Conservation (phyloP, 1,140 invertebrate species). For the Doryteuthis pealeii region DNA sequence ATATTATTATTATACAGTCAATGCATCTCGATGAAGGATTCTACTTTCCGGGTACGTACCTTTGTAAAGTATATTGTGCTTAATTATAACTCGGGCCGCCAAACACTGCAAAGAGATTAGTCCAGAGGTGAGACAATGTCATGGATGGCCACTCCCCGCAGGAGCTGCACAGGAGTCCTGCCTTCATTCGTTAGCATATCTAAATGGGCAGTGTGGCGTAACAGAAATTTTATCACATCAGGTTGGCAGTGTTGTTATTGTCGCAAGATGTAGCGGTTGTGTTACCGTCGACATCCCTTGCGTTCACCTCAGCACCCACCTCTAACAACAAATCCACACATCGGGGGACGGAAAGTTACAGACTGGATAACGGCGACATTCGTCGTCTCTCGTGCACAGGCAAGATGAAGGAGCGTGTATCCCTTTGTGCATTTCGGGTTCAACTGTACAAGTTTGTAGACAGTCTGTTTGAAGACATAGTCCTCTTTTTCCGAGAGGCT, state of each 20-base stretch:
- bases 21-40: slow-evolving; percentile 80
- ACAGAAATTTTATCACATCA: slow-evolving; percentile 70
- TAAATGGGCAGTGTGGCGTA: slow-evolving; percentile 80
- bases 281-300: slow-evolving; percentile 71
- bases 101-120: slow-evolving; percentile 78
- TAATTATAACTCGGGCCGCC: slow-evolving; percentile 75
- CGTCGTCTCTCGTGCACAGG: slow-evolving; percentile 67
- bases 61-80: slow-evolving; percentile 70
- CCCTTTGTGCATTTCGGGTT: slow-evolving; percentile 72
- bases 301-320: slow-evolving; percentile 80
- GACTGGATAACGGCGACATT: slow-evolving; percentile 70
- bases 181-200: slow-evolving; percentile 81
- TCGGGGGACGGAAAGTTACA: slow-evolving; percentile 75
- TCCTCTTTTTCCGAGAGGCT: slow-evolving; percentile 49
- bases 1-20: slow-evolving; percentile 20
- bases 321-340: slow-evolving; percentile 77
- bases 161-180: slow-evolving; percentile 70
- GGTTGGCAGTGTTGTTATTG: slow-evolving; percentile 67
- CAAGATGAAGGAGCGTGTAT: slow-evolving; percentile 83
- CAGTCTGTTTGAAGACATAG: slow-evolving; percentile 62
- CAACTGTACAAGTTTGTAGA: slow-evolving; percentile 74
- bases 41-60: slow-evolving; percentile 74
- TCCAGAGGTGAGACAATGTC: slow-evolving; percentile 71
- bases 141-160: slow-evolving; percentile 70
- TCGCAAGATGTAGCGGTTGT: slow-evolving; percentile 80